phyloP scores from a whole-genome alignment of 2,888 invertebrate genomes.

The Drosophila melanosoma region DNA sequence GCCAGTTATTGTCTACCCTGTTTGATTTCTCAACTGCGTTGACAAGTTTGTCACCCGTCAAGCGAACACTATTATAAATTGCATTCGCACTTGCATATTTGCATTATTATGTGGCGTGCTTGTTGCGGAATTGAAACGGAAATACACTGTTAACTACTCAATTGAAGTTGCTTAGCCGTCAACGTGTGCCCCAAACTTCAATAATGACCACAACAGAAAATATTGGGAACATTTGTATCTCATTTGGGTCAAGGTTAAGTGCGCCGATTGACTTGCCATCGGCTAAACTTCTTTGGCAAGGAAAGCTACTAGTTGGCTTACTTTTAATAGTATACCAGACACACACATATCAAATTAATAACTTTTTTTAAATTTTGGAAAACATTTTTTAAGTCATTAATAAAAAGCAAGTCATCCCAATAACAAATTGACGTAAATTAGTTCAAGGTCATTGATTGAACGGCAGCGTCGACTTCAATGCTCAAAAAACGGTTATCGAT shows the following conservation, averaged over 20 bases:
- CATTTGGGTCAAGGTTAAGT: constrained; percentile 78
- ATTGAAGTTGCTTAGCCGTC: constrained; percentile 17
- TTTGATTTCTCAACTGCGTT: constrained; percentile 57
- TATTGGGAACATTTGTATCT: not conserved
- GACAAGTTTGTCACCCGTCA: constrained; percentile 61
- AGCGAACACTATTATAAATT: constrained; percentile 49
- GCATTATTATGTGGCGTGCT: constrained; percentile 37
- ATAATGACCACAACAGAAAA: constrained; percentile 7
- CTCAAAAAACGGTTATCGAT: constrained; percentile 37
- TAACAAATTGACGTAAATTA: constrained; percentile 62
- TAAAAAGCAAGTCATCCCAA: constrained; percentile 49
- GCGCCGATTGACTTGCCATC: constrained; percentile 31
- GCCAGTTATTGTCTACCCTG: constrained; percentile 24
- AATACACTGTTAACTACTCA: constrained; percentile 24
- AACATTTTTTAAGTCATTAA: constrained; percentile 46
- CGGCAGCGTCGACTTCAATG: constrained; percentile 39
- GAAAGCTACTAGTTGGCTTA: constrained; percentile 63
- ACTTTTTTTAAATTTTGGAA: constrained; percentile 52
- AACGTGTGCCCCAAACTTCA: constrained; percentile 30
- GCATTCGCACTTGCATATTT: constrained; percentile 37
- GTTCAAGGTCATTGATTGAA: constrained; percentile 79
- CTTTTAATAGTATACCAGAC: constrained; percentile 45
- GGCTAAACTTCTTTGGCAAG: constrained; percentile 21
- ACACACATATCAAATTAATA: constrained; percentile 42
- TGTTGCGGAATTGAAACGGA: constrained; percentile 59